Evolutionary conservation across 2,888 invertebrate genomes (phyloP).

Genomic region (Metallyticus violacea): DNA sequence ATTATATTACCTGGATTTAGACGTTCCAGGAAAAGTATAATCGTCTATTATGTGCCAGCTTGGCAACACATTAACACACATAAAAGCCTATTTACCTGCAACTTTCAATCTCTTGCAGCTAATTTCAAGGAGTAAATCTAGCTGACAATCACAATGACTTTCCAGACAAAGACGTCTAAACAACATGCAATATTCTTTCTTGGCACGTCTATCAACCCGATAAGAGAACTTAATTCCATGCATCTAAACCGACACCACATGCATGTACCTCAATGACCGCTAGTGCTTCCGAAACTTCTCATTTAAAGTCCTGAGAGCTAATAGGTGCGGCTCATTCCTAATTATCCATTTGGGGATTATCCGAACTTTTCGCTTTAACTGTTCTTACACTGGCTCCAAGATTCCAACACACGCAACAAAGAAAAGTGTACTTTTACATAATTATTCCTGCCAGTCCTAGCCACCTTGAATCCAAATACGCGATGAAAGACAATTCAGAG

Average conservation of each 20-base stretch:
- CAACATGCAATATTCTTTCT: neutral
- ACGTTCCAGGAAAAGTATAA: slow-evolving; percentile 8
- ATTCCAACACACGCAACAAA: no score
- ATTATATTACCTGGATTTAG: slow-evolving; percentile 1
- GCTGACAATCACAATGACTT: neutral
- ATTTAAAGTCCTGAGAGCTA: no score
- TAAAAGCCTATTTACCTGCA: neutral
- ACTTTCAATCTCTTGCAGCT: slow-evolving; percentile 1
- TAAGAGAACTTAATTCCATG: neutral
- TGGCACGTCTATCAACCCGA: neutral
- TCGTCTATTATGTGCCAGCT: neutral
- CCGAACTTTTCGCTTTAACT: no score
- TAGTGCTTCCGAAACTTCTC: no score
- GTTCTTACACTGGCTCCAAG: no score
- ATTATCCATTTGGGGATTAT: no score
- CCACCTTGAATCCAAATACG: no score
- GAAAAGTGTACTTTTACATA: no score
- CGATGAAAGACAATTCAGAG: no score
- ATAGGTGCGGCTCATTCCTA: no score
- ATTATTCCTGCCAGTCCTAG: no score
- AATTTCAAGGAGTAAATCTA: slow-evolving; percentile 2
- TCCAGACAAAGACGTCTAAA: neutral
- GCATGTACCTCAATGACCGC: no score
- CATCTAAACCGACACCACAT: neutral
- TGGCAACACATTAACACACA: neutral